Percentiles rank a stretch among this genome's conserved stretches.
Evolutionary conservation across 1,140 invertebrate genomes (phyloP).

Genomic region (Homalodisca vitripennis): DNA sequence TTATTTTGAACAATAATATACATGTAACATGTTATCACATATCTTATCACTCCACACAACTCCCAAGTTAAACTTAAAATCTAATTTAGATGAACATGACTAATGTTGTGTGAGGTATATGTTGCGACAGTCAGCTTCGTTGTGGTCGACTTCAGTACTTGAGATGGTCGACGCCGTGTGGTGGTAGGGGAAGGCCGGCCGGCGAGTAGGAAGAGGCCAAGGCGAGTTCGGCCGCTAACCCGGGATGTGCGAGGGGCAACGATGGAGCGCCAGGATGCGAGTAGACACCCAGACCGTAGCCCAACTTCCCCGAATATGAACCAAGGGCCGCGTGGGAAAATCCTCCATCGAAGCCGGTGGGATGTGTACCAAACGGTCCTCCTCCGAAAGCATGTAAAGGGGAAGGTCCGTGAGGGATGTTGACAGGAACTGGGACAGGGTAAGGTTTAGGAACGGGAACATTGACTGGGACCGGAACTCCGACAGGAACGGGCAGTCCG

Average conservation of each 20-base stretch:
- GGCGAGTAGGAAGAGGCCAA: not conserved
- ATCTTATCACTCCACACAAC: too few relatives aligned
- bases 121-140: too few relatives aligned
- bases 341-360: not conserved
- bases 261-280: conserved; percentile 4
- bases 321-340: not conserved
- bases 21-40: too few relatives aligned
- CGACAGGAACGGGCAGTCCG: conserved; percentile 48
- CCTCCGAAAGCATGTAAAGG: not conserved
- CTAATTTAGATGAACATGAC: too few relatives aligned
- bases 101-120: too few relatives aligned
- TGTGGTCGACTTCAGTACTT: not conserved
- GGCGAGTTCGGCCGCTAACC: not conserved
- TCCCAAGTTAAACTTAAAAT: too few relatives aligned
- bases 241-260: not conserved
- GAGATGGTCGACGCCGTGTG: not conserved
- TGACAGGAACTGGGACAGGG: conserved; percentile 56
- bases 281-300: conserved; percentile 22
- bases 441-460: conserved; percentile 38
- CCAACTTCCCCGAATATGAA: conserved; percentile 5
- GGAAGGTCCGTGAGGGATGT: conserved; percentile 39
- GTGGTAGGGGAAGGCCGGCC: not conserved
- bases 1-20: too few relatives aligned
- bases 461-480: conserved; percentile 53
- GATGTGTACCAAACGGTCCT: not conserved